phyloP scores from a whole-genome alignment of 2,888 invertebrate genomes.

The Dione vanillae region DNA sequence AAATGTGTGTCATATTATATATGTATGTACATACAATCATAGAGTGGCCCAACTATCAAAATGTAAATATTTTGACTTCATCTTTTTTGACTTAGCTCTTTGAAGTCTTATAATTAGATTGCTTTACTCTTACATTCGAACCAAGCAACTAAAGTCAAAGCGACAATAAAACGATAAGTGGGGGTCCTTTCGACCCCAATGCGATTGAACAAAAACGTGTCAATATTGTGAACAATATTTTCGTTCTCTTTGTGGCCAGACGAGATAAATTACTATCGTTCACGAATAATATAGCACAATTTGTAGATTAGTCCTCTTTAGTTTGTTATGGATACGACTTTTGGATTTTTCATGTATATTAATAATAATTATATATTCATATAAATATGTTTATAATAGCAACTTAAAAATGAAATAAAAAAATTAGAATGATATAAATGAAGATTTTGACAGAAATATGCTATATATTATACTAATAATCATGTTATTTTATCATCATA shows the following conservation, averaged over 20 bases:
- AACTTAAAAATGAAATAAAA: too few relatives aligned
- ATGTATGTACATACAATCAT: too few relatives aligned
- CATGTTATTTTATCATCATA: too few relatives aligned
- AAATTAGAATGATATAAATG: too few relatives aligned
- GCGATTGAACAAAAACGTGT: constrained; percentile 76
- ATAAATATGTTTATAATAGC: too few relatives aligned
- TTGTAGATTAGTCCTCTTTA: constrained; percentile 67
- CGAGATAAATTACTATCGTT: constrained; percentile 79
- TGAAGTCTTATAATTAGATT: too few relatives aligned
- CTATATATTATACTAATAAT: neutral
- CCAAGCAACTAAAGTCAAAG: constrained; percentile 56
- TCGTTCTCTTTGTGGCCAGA: constrained; percentile 75
- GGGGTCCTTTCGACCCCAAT: constrained; percentile 69
- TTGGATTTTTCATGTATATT: constrained; percentile 5
- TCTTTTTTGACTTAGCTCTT: too few relatives aligned
- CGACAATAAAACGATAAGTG: constrained; percentile 73
- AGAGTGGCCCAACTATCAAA: neutral
- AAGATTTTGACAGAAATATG: too few relatives aligned
- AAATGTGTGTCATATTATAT: too few relatives aligned
- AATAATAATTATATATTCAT: too few relatives aligned
- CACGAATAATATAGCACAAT: constrained; percentile 71
- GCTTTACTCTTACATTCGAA: constrained; percentile 36
- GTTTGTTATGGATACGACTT: constrained; percentile 58
- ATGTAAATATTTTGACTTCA: neutral
- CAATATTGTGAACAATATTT: constrained; percentile 82